Conservation (phyloP, 1,140 invertebrate genomes). For the Drosophila ohnishii region DNA sequence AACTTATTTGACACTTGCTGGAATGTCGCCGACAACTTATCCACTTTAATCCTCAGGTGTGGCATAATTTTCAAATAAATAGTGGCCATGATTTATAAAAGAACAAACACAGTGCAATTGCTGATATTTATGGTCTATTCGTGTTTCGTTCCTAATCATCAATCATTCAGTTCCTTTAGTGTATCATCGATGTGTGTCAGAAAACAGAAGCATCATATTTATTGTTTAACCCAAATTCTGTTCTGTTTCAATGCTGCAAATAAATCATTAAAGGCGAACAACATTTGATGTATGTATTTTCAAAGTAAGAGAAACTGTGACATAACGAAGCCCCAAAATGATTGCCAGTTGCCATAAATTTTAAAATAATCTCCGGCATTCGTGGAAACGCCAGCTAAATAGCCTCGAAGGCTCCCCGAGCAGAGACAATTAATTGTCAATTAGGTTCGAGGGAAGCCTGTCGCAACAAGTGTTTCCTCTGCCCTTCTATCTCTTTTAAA, state of each 20-base stretch:
- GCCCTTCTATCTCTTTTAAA: constrained; percentile 37
- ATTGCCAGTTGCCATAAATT: constrained; percentile 41
- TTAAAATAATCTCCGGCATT: constrained; percentile 31
- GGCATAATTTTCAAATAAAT: constrained; percentile 49
- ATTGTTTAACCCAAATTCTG: constrained; percentile 66
- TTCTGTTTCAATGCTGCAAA: constrained; percentile 24
- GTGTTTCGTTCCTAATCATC: constrained; percentile 36
- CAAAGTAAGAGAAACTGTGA: constrained; percentile 23
- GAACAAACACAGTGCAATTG: constrained; percentile 1
- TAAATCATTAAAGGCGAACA: constrained; percentile 35
- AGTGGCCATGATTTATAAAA: constrained; percentile 25
- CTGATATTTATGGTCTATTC: constrained; percentile 2
- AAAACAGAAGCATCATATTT: constrained; percentile 38
- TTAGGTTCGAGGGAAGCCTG: constrained; percentile 52
- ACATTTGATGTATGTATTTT: constrained; percentile 21
- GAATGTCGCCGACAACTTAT: constrained; percentile 47
- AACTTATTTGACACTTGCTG: constrained; percentile 55
- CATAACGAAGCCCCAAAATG: constrained; percentile 44
- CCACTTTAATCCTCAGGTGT: constrained; percentile 47
- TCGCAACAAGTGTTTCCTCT: constrained; percentile 66
- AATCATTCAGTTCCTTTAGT: constrained; percentile 50
- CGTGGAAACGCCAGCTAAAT: constrained; percentile 22
- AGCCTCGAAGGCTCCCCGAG: constrained; percentile 15
- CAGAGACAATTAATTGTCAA: constrained; percentile 66
- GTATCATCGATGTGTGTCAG: constrained; percentile 49